Conservation (phyloP, 2,113 vertebrate genomes). For the Rhinopomastus cyanomelas region DNA sequence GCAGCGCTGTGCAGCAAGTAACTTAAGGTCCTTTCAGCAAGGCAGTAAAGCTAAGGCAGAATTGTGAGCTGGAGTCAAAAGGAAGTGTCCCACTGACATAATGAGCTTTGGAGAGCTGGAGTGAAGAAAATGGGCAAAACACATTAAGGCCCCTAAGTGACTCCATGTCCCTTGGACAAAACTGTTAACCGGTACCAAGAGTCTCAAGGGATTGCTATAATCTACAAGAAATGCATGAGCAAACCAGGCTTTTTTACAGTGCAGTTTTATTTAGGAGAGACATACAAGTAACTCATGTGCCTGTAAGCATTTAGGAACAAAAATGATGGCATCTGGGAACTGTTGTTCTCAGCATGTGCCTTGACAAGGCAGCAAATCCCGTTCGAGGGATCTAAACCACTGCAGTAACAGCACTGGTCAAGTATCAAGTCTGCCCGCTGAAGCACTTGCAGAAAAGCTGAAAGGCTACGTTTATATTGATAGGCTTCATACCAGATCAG, state of each 20-base stretch:
- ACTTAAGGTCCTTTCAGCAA: slow-evolving; percentile 26
- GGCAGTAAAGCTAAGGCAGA: not conserved
- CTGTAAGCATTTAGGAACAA: not conserved
- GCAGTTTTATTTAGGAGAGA: not conserved
- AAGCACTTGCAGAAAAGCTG: not conserved
- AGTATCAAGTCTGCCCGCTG: not conserved
- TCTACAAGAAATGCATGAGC: not conserved
- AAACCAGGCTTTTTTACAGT: not conserved
- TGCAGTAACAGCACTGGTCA: not conserved
- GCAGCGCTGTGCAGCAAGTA: slow-evolving; percentile 5
- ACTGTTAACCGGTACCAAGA: not conserved
- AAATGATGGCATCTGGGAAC: not conserved
- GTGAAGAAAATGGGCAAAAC: not conserved
- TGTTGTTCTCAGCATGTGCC: not conserved
- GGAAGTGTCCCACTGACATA: slow-evolving; percentile 7
- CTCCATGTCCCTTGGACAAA: not conserved
- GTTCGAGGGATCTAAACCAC: not conserved
- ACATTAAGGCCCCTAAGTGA: not conserved
- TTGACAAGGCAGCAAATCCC: not conserved
- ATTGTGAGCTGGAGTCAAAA: slow-evolving; percentile 13
- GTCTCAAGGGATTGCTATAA: not conserved
- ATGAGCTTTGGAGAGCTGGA: not conserved
- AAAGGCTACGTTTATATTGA: not conserved
- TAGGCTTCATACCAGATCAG: not conserved
- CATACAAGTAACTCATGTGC: not conserved